These are phyloP conservation scores for Crocallis elinguaria DNA, from an alignment of 2,888 invertebrate species.

Conservation along the genomic window DNA sequence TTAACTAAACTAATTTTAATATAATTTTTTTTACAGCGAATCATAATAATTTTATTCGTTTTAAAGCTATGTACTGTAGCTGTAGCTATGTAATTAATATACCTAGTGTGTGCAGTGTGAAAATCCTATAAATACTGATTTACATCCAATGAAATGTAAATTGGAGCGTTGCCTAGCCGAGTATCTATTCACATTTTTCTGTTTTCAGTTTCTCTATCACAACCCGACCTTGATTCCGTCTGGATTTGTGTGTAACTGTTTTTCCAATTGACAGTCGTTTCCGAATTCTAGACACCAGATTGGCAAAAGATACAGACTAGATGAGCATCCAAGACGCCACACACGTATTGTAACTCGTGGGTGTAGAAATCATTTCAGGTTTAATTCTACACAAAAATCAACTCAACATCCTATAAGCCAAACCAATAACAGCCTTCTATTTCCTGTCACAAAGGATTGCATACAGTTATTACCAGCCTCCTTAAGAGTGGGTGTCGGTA, in stretches of 20 bases:
- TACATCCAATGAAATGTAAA: neutral
- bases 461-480: slow-evolving; percentile 39
- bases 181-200: slow-evolving; percentile 15
- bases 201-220: slow-evolving; percentile 16
- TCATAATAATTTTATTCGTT: too few species aligned
- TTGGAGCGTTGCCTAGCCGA: slow-evolving; percentile 14
- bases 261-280: slow-evolving; percentile 20
- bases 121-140: too few species aligned
- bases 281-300: slow-evolving; percentile 17
- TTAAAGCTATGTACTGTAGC: too few species aligned
- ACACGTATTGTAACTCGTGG: neutral
- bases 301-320: slow-evolving; percentile 18
- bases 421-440: slow-evolving; percentile 59
- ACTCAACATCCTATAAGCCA: slow-evolving; percentile 58
- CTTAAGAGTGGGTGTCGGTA: slow-evolving; percentile 53
- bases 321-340: slow-evolving; percentile 4
- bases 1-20: too few species aligned
- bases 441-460: slow-evolving; percentile 60
- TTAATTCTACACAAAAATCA: slow-evolving; percentile 34
- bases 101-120: too few species aligned
- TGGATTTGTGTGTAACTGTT: slow-evolving; percentile 13
- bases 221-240: slow-evolving; percentile 12
- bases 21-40: too few species aligned
- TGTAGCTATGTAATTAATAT: too few species aligned
- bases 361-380: slow-evolving; percentile 16